A percentile compares a stretch with the other conserved stretches of the same genome.
These are phyloP conservation scores for Crocallis elinguaria DNA, from an alignment of 2,888 invertebrate genomes.

Conservation along the genomic window DNA sequence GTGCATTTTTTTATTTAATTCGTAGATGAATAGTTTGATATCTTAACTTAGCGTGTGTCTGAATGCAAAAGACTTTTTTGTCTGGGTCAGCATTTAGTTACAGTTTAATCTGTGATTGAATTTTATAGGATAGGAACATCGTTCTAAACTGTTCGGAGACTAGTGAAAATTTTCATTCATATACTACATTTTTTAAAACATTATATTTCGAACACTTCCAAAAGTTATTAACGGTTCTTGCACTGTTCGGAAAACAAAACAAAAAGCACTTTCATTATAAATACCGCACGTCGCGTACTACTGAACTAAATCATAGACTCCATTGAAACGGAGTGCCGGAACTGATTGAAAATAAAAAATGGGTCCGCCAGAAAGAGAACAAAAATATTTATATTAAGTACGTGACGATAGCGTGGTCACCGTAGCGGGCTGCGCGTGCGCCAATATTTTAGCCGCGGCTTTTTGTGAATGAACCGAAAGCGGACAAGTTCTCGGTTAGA, in stretches of 20 bases:
- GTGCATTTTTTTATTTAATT: constrained; percentile 27
- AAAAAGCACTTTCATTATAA: constrained; percentile 39
- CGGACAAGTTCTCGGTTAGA: constrained; percentile 71
- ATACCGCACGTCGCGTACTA: constrained; percentile 38
- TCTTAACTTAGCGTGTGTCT: constrained; percentile 31
- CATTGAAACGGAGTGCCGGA: constrained; percentile 39
- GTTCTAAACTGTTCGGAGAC: background rate
- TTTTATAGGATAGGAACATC: constrained; percentile 23
- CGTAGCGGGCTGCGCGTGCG: constrained; percentile 65
- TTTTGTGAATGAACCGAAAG: constrained; percentile 76
- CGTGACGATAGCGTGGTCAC: constrained; percentile 64
- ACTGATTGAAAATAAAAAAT: constrained; percentile 48
- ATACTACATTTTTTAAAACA: constrained; percentile 9
- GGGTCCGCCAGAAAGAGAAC: constrained; percentile 44
- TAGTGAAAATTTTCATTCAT: background rate
- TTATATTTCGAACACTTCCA: constrained; percentile 22
- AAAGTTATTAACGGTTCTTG: constrained; percentile 28
- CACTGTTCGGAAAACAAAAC: constrained; percentile 29
- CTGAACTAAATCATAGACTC: constrained; percentile 41
- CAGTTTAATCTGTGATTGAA: constrained; percentile 32
- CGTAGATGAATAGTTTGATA: constrained; percentile 34
- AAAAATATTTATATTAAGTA: constrained; percentile 57
- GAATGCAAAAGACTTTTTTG: constrained; percentile 32
- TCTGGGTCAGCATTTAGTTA: constrained; percentile 31
- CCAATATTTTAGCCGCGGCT: constrained; percentile 61